These are phyloP conservation scores for Pyrrhia umbra DNA, from an alignment of 2,888 invertebrate species.

Conservation along the genomic window DNA sequence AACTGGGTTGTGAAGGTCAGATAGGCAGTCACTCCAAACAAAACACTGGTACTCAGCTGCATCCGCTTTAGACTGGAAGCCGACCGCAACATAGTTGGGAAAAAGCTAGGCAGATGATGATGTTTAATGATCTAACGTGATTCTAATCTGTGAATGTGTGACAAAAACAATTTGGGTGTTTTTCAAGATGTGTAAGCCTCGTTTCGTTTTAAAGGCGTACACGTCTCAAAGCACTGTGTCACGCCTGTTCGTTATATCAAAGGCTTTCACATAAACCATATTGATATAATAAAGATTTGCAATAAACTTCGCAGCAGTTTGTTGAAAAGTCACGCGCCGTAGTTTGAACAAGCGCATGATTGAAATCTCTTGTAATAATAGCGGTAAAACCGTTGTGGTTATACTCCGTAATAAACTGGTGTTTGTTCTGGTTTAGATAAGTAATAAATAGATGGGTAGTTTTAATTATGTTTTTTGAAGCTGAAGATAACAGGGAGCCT, in stretches of 20 bases:
- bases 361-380: slow-evolving; percentile 59
- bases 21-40: no score
- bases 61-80: no score
- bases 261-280: slow-evolving; percentile 32
- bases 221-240: neutral
- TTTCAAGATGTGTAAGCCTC: no score
- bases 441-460: neutral
- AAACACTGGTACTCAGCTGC: no score
- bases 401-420: slow-evolving; percentile 10
- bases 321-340: slow-evolving; percentile 65
- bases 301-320: slow-evolving; percentile 40
- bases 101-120: no score
- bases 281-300: slow-evolving; percentile 52
- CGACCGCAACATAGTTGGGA: no score
- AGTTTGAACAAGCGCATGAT: slow-evolving; percentile 63
- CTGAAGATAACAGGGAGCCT: no score
- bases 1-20: no score
- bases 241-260: slow-evolving; percentile 2
- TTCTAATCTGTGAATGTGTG: no score
- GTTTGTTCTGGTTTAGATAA: slow-evolving; percentile 8
- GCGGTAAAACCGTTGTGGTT: slow-evolving; percentile 28
- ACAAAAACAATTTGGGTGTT: no score
- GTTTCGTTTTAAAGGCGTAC: neutral
- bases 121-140: no score
- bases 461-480: neutral